Evolutionary conservation across 2,888 invertebrate genomes (phyloP).

Genomic region (Sphaeridia pumilis): DNA sequence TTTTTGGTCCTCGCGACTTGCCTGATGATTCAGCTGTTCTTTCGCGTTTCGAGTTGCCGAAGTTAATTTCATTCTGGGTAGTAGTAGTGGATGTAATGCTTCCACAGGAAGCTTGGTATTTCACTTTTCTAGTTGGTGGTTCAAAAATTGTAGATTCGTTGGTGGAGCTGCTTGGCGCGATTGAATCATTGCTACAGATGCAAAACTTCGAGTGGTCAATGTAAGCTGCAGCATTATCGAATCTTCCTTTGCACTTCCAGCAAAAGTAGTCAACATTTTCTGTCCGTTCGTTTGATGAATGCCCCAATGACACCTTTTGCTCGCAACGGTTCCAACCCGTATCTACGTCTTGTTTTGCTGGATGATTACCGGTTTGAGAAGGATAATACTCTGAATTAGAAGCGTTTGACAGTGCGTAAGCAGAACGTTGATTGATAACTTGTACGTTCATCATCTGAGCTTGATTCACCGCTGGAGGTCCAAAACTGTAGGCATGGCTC

Average conservation of each 20-base stretch:
- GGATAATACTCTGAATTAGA: background rate
- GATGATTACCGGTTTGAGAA: too few relatives aligned
- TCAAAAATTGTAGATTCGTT: too few relatives aligned
- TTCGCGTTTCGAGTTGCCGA: too few relatives aligned
- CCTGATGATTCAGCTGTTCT: background rate
- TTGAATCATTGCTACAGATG: too few relatives aligned
- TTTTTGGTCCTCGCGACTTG: too few relatives aligned
- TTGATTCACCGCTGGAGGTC: background rate
- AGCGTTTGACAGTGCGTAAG: background rate
- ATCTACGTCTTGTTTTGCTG: conserved; percentile 6
- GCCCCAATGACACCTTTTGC: background rate
- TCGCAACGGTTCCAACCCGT: conserved; percentile 9
- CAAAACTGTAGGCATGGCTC: background rate
- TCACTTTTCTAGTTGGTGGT: too few relatives aligned
- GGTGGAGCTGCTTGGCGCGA: too few relatives aligned
- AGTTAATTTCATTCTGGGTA: too few relatives aligned
- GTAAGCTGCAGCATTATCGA: conserved; percentile 12
- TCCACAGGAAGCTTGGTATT: too few relatives aligned
- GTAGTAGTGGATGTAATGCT: too few relatives aligned
- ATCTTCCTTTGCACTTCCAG: conserved; percentile 14
- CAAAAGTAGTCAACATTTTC: conserved; percentile 14
- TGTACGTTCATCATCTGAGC: background rate
- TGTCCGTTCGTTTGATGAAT: too few relatives aligned
- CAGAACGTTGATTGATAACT: conserved; percentile 7
- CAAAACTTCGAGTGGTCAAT: conserved; percentile 12